These are phyloP conservation scores for Spea bombifrons DNA, from an alignment of 2,113 vertebrate species.

Conservation along the genomic window DNA sequence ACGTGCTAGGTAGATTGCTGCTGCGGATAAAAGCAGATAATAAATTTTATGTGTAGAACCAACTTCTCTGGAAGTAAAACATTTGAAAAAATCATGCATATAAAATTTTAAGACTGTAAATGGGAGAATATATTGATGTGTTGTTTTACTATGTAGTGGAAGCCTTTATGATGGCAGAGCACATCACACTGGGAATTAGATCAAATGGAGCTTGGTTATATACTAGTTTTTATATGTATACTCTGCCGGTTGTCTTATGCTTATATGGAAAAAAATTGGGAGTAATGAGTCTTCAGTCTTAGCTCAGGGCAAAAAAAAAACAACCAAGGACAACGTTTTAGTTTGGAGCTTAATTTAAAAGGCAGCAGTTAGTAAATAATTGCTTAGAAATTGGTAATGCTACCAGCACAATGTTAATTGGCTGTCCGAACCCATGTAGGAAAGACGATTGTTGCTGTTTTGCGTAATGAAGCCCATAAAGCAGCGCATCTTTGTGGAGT, in stretches of 20 bases:
- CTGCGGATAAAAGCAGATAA: slow-evolving; percentile 24
- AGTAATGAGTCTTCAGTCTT: no score
- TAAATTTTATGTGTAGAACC: slow-evolving; percentile 12
- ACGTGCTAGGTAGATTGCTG: slow-evolving; percentile 29
- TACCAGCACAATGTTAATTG: no score
- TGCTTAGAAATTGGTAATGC: no score
- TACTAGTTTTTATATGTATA: background rate
- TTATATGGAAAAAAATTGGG: background rate
- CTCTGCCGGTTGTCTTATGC: background rate
- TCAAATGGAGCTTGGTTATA: background rate
- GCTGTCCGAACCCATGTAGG: no score
- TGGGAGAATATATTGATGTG: background rate
- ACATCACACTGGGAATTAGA: background rate
- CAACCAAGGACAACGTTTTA: no score
- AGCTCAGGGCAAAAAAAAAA: no score
- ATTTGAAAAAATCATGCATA: background rate
- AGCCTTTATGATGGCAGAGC: slow-evolving; percentile 7
- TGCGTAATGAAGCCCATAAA: no score
- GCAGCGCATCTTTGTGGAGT: no score
- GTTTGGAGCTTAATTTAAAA: no score
- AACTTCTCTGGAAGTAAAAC: background rate
- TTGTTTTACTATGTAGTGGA: slow-evolving; percentile 5
- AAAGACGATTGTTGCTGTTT: no score
- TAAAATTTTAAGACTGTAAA: slow-evolving; percentile 1
- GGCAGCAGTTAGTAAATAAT: no score